Evolutionary conservation across 1,140 invertebrate genomes (phyloP), one percentile per base, ranked within the genome.

Genomic region (Lamellibrachia luymesi): DNA sequence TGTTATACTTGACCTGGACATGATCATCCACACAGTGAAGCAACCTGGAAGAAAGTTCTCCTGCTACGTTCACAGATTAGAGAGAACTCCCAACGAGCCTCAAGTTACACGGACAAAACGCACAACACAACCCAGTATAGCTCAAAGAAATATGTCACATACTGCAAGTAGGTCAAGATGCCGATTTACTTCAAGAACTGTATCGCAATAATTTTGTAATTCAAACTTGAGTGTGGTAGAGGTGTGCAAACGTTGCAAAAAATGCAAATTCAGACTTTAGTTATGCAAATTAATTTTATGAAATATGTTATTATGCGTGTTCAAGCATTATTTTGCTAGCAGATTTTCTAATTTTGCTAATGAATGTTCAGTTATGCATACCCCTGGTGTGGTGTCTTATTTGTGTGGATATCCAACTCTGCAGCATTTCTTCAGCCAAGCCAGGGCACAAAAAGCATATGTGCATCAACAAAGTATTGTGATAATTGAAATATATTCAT

Each of bases 21-120:
- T 80, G 49, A 27, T 93, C n/a, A 89, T 93, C 50, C 91, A 93
- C 92, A 93, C 92, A 64, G 91, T 92, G 25, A 92, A 93, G 89
- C 56, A 89, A 51, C 92, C 93, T 13, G 64, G 56, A 91, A 49
- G 51, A 49, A 92, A 92, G 50, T 90, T 92, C 38, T 50, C 92
- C 51, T 92, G 91, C 51, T 93, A 93, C 91, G 92, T 93, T 4
- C 92, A 93, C 91, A 92, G 64, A 80, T 80, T 80, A 80, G 13
- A 80, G 64, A 80, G 64, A 38, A 93, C 91, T 93, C 50, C 64
- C 64, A 17, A 10, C 13, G 64, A 80, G 25, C 64, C 64, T 80
- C 64, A 80, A 80, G 13, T 80, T 8, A 80, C 25, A 80, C 64
- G 4, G 64, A 80, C 13, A 22, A 80, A 80, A 80, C 13, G 2